A percentile compares a stretch with the other conserved stretches of the same genome.
phyloP scores from a whole-genome alignment of 2,113 vertebrate species.

The Podarcis raffonei region DNA sequence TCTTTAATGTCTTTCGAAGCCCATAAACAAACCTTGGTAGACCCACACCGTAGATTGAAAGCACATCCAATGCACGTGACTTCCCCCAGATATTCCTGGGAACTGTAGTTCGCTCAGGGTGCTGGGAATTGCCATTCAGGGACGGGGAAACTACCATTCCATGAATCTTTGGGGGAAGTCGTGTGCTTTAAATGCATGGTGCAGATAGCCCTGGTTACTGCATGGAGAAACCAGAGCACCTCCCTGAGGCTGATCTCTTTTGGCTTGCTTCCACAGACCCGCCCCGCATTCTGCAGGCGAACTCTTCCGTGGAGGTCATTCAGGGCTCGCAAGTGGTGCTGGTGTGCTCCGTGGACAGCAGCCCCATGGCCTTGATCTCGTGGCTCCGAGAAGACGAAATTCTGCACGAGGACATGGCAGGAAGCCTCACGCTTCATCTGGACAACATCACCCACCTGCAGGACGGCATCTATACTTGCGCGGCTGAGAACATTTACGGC shows the following conservation, averaged over 20 bases:
- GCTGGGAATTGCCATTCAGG: too few species aligned
- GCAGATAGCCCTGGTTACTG: background rate
- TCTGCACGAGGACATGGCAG: slow-evolving; percentile 79
- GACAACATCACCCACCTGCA: slow-evolving; percentile 78
- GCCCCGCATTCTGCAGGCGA: slow-evolving; percentile 85
- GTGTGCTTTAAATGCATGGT: too few species aligned
- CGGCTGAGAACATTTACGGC: slow-evolving; percentile 86
- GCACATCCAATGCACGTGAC: too few species aligned
- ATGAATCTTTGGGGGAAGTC: too few species aligned
- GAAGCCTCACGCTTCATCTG: slow-evolving; percentile 79
- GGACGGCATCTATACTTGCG: slow-evolving; percentile 86
- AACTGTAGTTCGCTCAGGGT: too few species aligned
- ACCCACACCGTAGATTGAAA: too few species aligned
- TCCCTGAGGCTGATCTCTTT: background rate
- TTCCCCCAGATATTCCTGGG: too few species aligned
- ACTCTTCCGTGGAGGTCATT: slow-evolving; percentile 84
- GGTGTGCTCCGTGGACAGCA: slow-evolving; percentile 88
- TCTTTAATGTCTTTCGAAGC: too few species aligned
- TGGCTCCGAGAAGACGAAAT: slow-evolving; percentile 83
- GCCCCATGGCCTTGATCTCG: slow-evolving; percentile 81
- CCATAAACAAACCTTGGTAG: too few species aligned
- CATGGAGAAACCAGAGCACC: background rate
- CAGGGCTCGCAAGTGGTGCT: slow-evolving; percentile 84
- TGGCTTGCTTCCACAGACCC: slow-evolving; percentile 63
- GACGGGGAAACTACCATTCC: too few species aligned